Conservation (phyloP, 1,140 invertebrate genomes). For the Gryllus bimaculatus region DNA sequence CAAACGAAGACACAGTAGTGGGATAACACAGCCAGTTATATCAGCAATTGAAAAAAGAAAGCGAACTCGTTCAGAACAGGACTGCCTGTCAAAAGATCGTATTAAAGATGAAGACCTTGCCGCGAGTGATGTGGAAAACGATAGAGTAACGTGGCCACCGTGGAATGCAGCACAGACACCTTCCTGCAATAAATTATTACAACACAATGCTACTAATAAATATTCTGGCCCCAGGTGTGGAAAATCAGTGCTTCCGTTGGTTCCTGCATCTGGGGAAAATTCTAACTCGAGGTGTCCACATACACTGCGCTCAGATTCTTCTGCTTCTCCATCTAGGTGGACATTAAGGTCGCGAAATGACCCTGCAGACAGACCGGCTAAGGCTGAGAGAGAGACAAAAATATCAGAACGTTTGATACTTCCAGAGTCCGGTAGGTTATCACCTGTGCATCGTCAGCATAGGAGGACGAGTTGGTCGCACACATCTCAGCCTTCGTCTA, state of each 20-base stretch:
- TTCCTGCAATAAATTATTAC: background rate
- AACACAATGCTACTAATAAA: background rate
- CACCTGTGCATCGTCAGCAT: no score
- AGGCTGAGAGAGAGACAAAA: background rate
- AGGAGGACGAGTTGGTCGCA: background rate
- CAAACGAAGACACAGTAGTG: background rate
- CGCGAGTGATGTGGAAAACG: slow-evolving; percentile 7
- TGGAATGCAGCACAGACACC: background rate
- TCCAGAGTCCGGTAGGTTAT: no score
- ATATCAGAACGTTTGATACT: background rate
- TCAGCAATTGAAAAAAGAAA: background rate
- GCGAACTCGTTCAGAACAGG: slow-evolving; percentile 7
- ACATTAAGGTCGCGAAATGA: background rate
- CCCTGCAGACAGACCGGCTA: background rate
- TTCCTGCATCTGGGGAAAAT: background rate
- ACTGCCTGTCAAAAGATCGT: background rate
- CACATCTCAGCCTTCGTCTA: background rate
- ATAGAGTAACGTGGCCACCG: slow-evolving; percentile 7
- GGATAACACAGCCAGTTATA: background rate
- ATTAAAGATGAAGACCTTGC: background rate
- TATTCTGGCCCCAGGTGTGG: background rate
- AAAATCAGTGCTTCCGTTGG: background rate
- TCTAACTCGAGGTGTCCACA: background rate
- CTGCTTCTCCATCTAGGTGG: background rate
- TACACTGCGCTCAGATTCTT: background rate